Conservation (phyloP, 2,888 invertebrate species). For the Zeuzera pyrina region DNA sequence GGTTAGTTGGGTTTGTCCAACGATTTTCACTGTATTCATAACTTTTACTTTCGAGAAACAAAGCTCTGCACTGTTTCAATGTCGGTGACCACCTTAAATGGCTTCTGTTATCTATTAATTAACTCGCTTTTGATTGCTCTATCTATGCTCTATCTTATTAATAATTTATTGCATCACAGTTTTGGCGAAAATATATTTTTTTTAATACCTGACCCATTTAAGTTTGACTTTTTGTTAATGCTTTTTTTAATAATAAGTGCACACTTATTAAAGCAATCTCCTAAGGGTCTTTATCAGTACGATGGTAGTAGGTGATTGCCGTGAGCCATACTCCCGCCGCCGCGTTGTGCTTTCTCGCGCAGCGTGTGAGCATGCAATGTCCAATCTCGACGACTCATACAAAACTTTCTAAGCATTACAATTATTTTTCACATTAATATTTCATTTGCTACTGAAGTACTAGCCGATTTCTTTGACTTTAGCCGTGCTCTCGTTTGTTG, state of each 20-base stretch:
- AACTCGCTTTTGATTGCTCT: too few relatives aligned
- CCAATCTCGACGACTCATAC: constrained; percentile 55
- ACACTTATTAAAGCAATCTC: too few relatives aligned
- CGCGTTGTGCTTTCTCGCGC: constrained; percentile 67
- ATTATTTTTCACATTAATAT: constrained; percentile 70
- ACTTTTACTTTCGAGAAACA: constrained; percentile 64
- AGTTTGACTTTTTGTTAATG: too few relatives aligned
- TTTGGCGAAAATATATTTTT: too few relatives aligned
- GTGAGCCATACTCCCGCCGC: constrained; percentile 8
- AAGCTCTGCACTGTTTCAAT: constrained; percentile 20
- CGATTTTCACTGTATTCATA: constrained; percentile 53
- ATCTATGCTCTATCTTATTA: too few relatives aligned
- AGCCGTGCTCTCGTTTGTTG: background rate
- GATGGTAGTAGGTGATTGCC: constrained; percentile 2
- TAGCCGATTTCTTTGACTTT: constrained; percentile 22
- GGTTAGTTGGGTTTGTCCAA: constrained; percentile 57
- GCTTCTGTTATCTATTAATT: too few relatives aligned
- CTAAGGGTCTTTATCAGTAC: too few relatives aligned
- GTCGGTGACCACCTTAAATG: background rate
- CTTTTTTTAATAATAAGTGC: too few relatives aligned
- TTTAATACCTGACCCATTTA: too few relatives aligned
- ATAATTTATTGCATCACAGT: too few relatives aligned
- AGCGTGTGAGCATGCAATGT: constrained; percentile 68
- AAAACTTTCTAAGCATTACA: constrained; percentile 69
- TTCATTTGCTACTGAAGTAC: constrained; percentile 51